Evolutionary conservation across 2,797 vertebrate species (phyloP), one percentile per base, ranked within the genome.

Genomic region (Lagocephalus sceleratus): DNA sequence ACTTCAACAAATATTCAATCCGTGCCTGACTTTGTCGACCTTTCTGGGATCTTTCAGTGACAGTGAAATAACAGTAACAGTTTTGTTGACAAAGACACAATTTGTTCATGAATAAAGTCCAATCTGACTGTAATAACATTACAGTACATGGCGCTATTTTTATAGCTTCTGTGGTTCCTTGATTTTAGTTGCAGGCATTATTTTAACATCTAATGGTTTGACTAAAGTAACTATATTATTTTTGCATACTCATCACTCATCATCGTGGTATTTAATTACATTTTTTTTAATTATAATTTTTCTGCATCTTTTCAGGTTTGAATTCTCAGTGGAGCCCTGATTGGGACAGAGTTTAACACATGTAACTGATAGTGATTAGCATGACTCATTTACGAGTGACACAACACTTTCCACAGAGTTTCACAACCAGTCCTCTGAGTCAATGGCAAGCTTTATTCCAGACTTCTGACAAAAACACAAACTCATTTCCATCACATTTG

Each of bases 341-440:
- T 26, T 35, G 65, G 63, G 25, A 55, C 71, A 78, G 67, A 69
- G 74, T 48, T 68, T 81, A 65, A 73, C 66, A 60, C 32, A 47
- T 67, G 64, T 63, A 80, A 78, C 40, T 56, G 63, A 80, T 81
- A 69, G 50, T 44, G 73, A 65, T 64, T 44, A 51, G 47, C 41
- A 46, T 79, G 71, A 84, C 60, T 82, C 76, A 80, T 71, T 54
- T 61, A 75, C 55, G 70, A 75, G 71, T 63, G 63, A 72, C 68
- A 78, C 67, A 60, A 57, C 11, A 49, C 63, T 82, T 78, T 68
- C 68, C 67, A 54, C 51, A 69, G 49, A n/a, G 40, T 25, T 1
- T 67, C 51, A 55, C 44, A 60, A 47, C 54, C 19, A n/a, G 60
- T 66, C 67, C 62, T 44, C 40, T 17, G 70, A 41, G 62, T 72